Base-by-base conservation (phyloP, 2,888 invertebrate species). In the Trisateles emortualis region DNA sequence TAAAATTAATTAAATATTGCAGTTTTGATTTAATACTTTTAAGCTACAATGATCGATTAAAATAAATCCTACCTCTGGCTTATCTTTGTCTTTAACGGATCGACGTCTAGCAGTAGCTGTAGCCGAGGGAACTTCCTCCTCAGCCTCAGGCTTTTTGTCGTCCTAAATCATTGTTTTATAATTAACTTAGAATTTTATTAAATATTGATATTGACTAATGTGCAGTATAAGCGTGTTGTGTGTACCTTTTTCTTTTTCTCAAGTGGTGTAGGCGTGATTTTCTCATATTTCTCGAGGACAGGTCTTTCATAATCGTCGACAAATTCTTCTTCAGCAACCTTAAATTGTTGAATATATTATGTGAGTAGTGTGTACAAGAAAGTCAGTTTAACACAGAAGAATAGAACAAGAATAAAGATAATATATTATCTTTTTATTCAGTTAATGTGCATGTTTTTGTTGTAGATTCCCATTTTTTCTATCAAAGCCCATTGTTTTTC, bases 261-360 rank as follows among this genome's bases (percentile, higher is more conserved):
- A 59, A 76, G 72, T 26, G 93, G 92, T 74, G 93, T 93, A 32
- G 93, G 92, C 70, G 93, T 83, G 41, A 93, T 84, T 83, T 94
- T 95, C 81, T 95, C 95, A 75, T 95, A 96, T 87, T 94, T 95
- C 79, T 96, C 96, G 56, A 96, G 93, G 49, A 94, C 95, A 0
- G 96, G 95, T 67, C 96, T 94, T 74, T 96, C 96, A 82, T 96
- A 96, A 89, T 96, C 96, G 49, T 95, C 95, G 76, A 92, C 74
- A 79, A 92, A 92, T 68, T 92, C 92, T 73, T 87, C 89, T 67
- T 86, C 88, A 58, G 72, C 84, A 63, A 90, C 92, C 92, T 92
- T 71, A 79, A 82, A 78, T 59, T 40, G 71, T 73, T 71, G 46
- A 74, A 63, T 22, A 65, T 59, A 68, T n/a, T n/a, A n/a, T 68